Conservation (phyloP, 2,797 vertebrate species). For the Lacerta bilineata region DNA sequence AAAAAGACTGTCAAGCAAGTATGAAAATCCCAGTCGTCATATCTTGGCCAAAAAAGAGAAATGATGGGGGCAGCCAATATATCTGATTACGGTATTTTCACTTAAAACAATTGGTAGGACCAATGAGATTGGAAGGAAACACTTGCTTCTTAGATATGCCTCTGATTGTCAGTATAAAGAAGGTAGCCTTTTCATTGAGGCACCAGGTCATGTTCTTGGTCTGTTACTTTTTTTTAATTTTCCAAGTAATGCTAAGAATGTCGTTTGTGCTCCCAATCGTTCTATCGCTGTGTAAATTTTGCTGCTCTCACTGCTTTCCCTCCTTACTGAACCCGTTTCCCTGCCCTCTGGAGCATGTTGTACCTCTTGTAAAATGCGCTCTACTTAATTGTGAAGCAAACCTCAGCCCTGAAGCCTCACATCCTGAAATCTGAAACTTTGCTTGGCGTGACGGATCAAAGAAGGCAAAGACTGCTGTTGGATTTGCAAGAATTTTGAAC, state of each 20-base stretch:
- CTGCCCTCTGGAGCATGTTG: neutral
- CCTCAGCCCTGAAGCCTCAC: neutral
- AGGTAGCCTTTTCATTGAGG: conserved; percentile 29
- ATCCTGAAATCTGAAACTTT: conserved; percentile 7
- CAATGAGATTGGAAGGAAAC: conserved; percentile 21
- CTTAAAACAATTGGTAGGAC: conserved; percentile 28
- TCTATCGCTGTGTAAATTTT: conserved; percentile 51
- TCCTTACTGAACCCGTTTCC: neutral
- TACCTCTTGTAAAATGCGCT: neutral
- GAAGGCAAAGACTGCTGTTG: neutral
- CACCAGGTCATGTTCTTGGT: conserved; percentile 8
- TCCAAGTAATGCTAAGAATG: conserved; percentile 40
- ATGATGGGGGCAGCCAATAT: conserved; percentile 5
- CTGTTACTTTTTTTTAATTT: conserved; percentile 54
- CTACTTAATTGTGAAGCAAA: conserved; percentile 1
- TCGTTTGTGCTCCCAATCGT: conserved; percentile 35
- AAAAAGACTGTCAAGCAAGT: conserved; percentile 25
- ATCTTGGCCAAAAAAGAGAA: conserved; percentile 46
- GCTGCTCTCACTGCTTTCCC: neutral
- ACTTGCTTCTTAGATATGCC: conserved; percentile 51
- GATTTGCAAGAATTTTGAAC: neutral
- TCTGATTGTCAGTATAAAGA: conserved; percentile 29
- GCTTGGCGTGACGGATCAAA: neutral
- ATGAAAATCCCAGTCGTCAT: conserved; percentile 41
- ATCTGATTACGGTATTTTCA: conserved; percentile 49